Base-by-base conservation (phyloP, 2,888 invertebrate genomes). In the Sialis lutaria region DNA sequence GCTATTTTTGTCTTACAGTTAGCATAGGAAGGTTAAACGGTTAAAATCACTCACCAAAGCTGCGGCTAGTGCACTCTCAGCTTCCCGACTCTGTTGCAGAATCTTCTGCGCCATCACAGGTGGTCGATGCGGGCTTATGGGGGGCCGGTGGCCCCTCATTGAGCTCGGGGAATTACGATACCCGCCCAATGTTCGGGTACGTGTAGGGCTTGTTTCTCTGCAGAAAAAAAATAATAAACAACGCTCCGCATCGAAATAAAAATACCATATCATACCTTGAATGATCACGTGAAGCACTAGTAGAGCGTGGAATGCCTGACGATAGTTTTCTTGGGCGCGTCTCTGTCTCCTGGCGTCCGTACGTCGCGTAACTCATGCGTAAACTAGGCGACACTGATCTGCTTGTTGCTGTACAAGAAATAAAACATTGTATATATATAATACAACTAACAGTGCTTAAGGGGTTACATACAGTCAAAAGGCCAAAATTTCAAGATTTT, bases 371-470 rank as follows among this genome's bases (percentile, higher is more conserved):
- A 48, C 79, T 78, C 53, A 83, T 66, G 51, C 90, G 79, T 1
- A 92, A 88, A 48, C 91, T 88, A 0, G 96, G 95, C 1, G 95
- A 95, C 45, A 89, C 89, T 5, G 92, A 92, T 39, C 96, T 74
- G 55, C 93, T 93, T 43, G 89, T 87, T 6, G 96, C 91, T 91
- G 68, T 32, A 64, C 60, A 50, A 48, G 50, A 46, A 46, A 41
- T 13, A 8, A 6, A 41, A 41, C 9, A 41, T 41, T 6, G 12
- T 7, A 35, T 35, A 3, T 2, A 37, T 7, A 37, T 6, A 37
- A 6, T 22, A 22, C 22, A 22, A 22, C 4, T 22, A 22, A 22
- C 4, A 22, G n/a, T n/a, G n/a, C n/a, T 22, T 22, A 22, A 22
- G 22, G 22, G 22, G n/a, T n/a, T n/a, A n/a, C n/a, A n/a, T n/a